Conservation (phyloP, 2,888 invertebrate species). For the Dione vanillae region DNA sequence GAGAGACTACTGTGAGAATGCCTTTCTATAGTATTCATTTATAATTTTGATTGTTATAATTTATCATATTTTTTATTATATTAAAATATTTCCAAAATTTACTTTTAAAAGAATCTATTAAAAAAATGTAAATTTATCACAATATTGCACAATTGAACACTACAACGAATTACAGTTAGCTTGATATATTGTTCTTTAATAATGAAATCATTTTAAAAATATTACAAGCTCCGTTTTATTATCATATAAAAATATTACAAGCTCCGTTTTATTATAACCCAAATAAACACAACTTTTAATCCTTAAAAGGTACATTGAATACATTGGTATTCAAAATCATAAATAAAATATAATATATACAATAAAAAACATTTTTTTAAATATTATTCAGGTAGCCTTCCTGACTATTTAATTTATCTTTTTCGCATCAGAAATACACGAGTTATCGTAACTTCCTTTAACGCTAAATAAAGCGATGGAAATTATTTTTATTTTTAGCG, state of each 20-base stretch:
- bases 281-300: not conserved
- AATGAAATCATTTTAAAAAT: not conserved
- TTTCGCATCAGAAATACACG: conserved; percentile 68
- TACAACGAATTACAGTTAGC: no score
- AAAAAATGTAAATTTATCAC: no score
- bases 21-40: conserved; percentile 16
- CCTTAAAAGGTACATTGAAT: not conserved
- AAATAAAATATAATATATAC: not conserved
- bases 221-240: not conserved
- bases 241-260: not conserved
- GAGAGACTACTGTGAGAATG: conserved; percentile 25
- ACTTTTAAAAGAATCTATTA: not conserved
- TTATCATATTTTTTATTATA: not conserved
- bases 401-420: conserved; percentile 63
- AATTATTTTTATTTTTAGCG: conserved; percentile 46
- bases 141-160: not conserved
- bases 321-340: no score
- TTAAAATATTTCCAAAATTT: not conserved
- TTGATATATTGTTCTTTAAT: no score
- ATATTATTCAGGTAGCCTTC: not conserved
- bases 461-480: conserved; percentile 56
- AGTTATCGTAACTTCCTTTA: conserved; percentile 64
- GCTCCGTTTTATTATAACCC: not conserved
- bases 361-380: no score
- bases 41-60: conserved; percentile 21